phyloP scores from a whole-genome alignment of 2,113 vertebrate species.

The Albula glossodonta region DNA sequence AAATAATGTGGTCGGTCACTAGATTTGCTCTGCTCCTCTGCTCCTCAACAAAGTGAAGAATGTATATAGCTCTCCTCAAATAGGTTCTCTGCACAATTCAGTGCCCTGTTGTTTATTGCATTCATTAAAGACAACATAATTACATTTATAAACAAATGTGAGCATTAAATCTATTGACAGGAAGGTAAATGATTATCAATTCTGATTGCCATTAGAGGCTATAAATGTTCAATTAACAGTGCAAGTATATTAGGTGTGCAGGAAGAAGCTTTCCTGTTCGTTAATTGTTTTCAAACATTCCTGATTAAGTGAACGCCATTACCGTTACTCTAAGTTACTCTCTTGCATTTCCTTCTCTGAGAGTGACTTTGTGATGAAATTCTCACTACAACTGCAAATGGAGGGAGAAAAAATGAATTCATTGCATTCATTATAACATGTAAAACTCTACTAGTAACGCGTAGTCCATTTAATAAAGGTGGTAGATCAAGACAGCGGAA shows the following conservation, averaged over 20 bases:
- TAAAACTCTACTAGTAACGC: too few relatives aligned
- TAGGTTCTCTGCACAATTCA: not conserved
- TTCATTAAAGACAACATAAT: constrained; percentile 32
- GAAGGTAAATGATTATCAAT: constrained; percentile 41
- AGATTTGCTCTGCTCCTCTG: not conserved
- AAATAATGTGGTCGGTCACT: not conserved
- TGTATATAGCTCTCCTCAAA: not conserved
- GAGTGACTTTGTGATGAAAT: not conserved
- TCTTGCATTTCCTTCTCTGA: constrained; percentile 22
- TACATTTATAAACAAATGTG: constrained; percentile 21
- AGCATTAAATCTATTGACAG: constrained; percentile 40
- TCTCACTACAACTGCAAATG: too few relatives aligned
- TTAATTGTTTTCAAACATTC: constrained; percentile 52
- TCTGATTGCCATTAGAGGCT: constrained; percentile 43
- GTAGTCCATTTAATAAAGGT: too few relatives aligned
- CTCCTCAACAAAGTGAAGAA: not conserved
- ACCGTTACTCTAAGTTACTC: constrained; percentile 42
- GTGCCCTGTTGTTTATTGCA: constrained; percentile 13
- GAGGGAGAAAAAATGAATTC: too few relatives aligned
- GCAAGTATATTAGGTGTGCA: constrained; percentile 46
- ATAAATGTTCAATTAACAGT: constrained; percentile 51
- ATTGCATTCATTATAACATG: too few relatives aligned
- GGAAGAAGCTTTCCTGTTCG: constrained; percentile 27
- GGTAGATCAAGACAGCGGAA: too few relatives aligned
- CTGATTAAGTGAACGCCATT: constrained; percentile 49